phyloP scores from a whole-genome alignment of 2,888 invertebrate species.

The Nudaria mundana region DNA sequence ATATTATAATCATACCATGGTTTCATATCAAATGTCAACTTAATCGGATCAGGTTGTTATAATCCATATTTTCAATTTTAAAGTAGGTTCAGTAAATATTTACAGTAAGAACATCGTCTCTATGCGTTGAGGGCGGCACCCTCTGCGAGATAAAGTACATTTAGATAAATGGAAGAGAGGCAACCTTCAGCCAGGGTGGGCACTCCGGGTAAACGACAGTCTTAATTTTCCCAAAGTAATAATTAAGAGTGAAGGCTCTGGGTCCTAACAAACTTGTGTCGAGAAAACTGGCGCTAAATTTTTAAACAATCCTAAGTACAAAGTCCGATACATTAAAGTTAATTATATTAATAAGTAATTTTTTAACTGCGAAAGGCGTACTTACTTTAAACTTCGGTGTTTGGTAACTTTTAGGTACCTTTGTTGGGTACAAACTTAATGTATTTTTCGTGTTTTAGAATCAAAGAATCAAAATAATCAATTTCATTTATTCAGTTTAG shows the following conservation, averaged over 20 bases:
- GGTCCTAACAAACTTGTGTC: constrained; percentile 58
- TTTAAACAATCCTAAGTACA: constrained; percentile 77
- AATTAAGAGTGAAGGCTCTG: constrained; percentile 80
- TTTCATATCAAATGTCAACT: too few species aligned
- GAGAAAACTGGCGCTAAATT: constrained; percentile 68
- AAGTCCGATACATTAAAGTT: constrained; percentile 76
- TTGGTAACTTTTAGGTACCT: constrained; percentile 4
- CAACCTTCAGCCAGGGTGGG: constrained; percentile 65
- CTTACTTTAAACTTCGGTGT: constrained; percentile 24
- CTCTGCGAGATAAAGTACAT: constrained; percentile 76
- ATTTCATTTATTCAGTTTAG: too few species aligned
- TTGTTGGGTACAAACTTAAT: constrained; percentile 12
- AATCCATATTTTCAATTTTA: too few species aligned
- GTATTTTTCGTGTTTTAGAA: constrained; percentile 8
- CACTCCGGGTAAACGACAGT: constrained; percentile 78
- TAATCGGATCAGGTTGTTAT: too few species aligned
- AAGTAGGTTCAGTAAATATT: constrained; percentile 15
- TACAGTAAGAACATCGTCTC: constrained; percentile 42
- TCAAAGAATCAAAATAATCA: not conserved
- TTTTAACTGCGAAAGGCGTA: constrained; percentile 35
- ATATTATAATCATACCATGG: too few species aligned
- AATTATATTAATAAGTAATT: constrained; percentile 74
- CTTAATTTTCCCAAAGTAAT: constrained; percentile 82
- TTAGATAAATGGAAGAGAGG: constrained; percentile 75
- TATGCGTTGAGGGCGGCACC: constrained; percentile 45